A percentile compares a stretch with the other conserved stretches of the same genome.
These are phyloP conservation scores for Dynastes grantii DNA, from an alignment of 2,888 invertebrate genomes.

Conservation along the genomic window DNA sequence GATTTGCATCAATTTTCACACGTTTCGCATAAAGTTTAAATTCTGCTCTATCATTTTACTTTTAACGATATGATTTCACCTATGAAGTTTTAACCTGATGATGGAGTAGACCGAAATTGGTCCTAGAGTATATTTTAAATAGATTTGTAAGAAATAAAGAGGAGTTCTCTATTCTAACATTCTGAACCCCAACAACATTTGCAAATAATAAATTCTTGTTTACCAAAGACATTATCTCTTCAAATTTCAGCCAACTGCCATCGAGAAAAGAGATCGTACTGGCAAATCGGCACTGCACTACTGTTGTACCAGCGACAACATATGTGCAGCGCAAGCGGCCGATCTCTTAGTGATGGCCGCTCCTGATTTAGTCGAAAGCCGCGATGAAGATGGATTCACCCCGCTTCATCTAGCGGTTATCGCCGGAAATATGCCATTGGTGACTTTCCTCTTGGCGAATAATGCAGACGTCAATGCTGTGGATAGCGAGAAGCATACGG, in stretches of 20 bases:
- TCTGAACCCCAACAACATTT: no score
- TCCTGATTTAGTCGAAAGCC: slow-evolving; percentile 86
- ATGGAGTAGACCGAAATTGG: no score
- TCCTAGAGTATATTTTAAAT: no score
- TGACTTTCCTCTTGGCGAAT: slow-evolving; percentile 88
- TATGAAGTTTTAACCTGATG: no score
- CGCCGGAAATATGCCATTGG: slow-evolving; percentile 89
- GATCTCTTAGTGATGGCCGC: slow-evolving; percentile 85
- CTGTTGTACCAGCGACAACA: slow-evolving; percentile 76
- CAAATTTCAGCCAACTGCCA: slow-evolving; percentile 72
- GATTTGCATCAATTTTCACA: no score
- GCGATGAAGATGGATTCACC: slow-evolving; percentile 95
- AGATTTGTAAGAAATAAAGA: no score
- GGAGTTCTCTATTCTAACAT: no score
- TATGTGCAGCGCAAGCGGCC: slow-evolving; percentile 76
- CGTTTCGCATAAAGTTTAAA: no score
- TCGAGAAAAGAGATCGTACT: slow-evolving; percentile 84
- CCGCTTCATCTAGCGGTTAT: slow-evolving; percentile 96
- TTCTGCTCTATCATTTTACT: no score
- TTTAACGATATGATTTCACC: no score
- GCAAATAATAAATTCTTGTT: no score
- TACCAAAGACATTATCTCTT: no score
- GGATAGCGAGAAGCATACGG: slow-evolving; percentile 95
- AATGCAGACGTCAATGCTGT: slow-evolving; percentile 92
- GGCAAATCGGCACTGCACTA: slow-evolving; percentile 94